Base-by-base conservation (phyloP, 2,888 invertebrate species). In the Thymelicus sylvestris region DNA sequence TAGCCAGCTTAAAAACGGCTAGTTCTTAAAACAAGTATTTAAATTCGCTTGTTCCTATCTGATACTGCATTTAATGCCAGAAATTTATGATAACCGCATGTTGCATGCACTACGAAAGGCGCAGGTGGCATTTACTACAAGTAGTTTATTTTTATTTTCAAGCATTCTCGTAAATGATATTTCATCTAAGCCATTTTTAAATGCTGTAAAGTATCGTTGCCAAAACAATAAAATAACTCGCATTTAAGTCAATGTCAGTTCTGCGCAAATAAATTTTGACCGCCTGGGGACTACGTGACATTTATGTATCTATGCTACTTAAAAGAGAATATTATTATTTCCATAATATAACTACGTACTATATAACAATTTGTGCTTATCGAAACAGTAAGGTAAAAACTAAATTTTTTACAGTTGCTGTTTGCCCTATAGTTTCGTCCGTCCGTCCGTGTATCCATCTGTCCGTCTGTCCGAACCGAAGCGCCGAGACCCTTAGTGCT, bases 1-100 rank as follows among this genome's bases (percentile, higher is more conserved):
- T 10, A 24, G 8, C 24, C 10, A 5, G 55, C 24, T 55, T 55
- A 10, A 55, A 55, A 55, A 55, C 4, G 1, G 24, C 24, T 12
- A 24, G 6, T 55, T 55, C 19, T 52, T 19, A 52, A 52, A 52
- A 52, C 19, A 52, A 15, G 52, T 48, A 52, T 52, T 52, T 52
- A 52, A 55, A 2, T 55, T 12, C 19, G 24, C n/a, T 55, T 55
- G 12, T 55, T 50, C 15, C 15, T 50, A 55, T 55, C 24, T 24
- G 24, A 55, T 55, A 12, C 55, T 24, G 24, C 55, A 66, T 47
- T 57, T 57, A 57, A 59, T 44, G 44, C 57, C 10, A 59, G 47
- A 47, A 66, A 66, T 66, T 66, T 66, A 66, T 59, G 44, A 44
- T 47, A 10, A 59, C 69, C 69, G 64, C 69, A 69, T 48, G 59